Evolutionary conservation across 2,888 invertebrate genomes (phyloP).

Genomic region (Stegana nigrithorax): DNA sequence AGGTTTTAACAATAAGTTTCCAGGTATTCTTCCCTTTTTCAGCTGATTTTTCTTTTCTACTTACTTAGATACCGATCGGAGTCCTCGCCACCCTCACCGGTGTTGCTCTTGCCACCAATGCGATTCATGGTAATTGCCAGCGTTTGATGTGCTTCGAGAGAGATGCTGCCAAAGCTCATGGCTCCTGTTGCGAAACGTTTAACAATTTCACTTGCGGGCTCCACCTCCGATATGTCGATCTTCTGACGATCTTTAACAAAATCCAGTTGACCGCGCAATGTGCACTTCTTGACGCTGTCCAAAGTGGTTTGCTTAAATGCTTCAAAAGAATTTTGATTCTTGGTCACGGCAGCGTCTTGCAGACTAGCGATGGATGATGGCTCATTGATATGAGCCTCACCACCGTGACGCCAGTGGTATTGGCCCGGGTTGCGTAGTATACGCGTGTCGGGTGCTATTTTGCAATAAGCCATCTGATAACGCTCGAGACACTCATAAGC

Average conservation of each 20-base stretch:
- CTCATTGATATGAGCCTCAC: slow-evolving; percentile 98
- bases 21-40: too few species aligned
- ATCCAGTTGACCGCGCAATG: slow-evolving; percentile 93
- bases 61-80: slow-evolving; percentile 79
- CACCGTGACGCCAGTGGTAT: slow-evolving; percentile 97
- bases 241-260: slow-evolving; percentile 82
- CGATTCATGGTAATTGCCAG: slow-evolving; percentile 98
- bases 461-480: slow-evolving; percentile 78
- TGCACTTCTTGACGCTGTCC: slow-evolving; percentile 86
- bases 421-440: slow-evolving; percentile 87
- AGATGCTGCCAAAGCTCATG: slow-evolving; percentile 98
- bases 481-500: slow-evolving; percentile 87
- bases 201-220: slow-evolving; percentile 93
- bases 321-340: slow-evolving; percentile 86
- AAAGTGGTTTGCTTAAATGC: slow-evolving; percentile 87
- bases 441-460: slow-evolving; percentile 74
- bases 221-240: slow-evolving; percentile 88
- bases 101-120: slow-evolving; percentile 97
- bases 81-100: slow-evolving; percentile 96
- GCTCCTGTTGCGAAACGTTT: slow-evolving; percentile 84
- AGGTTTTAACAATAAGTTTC: slow-evolving; percentile 7
- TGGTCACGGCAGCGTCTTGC: slow-evolving; percentile 88
- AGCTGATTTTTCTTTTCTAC: slow-evolving; percentile 23
- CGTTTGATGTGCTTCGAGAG: slow-evolving; percentile 94
- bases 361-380: slow-evolving; percentile 80